phyloP scores from a whole-genome alignment of 1,140 invertebrate genomes.

The Formica selysi region DNA sequence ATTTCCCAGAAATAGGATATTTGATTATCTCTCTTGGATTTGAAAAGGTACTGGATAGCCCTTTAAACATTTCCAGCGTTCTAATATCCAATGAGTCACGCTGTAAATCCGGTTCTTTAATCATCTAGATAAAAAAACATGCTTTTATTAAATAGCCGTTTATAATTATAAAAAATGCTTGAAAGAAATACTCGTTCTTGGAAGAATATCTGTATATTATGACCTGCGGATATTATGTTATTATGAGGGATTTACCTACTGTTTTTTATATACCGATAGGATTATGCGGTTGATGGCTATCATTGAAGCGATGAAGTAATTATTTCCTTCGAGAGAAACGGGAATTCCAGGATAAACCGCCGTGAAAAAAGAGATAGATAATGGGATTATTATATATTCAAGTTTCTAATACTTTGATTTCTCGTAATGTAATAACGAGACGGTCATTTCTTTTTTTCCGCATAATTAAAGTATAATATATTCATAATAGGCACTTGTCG shows the following conservation, averaged over 20 bases:
- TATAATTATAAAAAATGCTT: neutral
- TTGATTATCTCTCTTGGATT: neutral
- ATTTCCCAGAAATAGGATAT: neutral
- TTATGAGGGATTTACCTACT: slow-evolving; percentile 14
- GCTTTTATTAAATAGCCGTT: neutral
- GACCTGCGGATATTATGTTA: neutral
- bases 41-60: neutral
- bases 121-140: neutral
- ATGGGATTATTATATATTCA: slow-evolving; percentile 4
- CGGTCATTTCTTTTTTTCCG: neutral
- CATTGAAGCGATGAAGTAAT: slow-evolving; percentile 36
- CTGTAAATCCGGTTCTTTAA: neutral
- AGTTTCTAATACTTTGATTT: neutral
- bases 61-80: neutral
- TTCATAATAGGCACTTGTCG: neutral
- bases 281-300: slow-evolving; percentile 38
- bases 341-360: slow-evolving; percentile 38
- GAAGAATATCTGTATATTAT: neutral
- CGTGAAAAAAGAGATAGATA: slow-evolving; percentile 8
- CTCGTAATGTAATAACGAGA: neutral
- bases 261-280: neutral
- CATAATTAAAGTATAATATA: slow-evolving; percentile 14
- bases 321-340: neutral
- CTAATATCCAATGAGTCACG: neutral
- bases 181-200: slow-evolving; percentile 14